Evolutionary conservation across 92 coral and sea anemone species (phyloP), one percentile per base, ranked within the genome.

Genomic region (Scolanthus callimorphus): DNA sequence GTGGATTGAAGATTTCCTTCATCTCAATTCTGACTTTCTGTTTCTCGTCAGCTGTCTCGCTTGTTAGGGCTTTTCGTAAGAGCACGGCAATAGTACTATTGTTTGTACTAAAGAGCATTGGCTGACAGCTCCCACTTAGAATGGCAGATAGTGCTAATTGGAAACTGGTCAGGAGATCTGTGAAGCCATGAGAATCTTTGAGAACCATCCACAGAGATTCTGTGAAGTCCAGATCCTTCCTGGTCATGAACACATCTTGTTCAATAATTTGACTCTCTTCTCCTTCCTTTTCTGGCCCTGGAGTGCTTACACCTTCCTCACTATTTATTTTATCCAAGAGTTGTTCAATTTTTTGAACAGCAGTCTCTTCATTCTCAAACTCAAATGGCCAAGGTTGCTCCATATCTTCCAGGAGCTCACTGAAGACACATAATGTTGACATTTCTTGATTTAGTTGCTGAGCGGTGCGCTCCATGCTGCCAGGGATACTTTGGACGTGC

Each of bases 181-280:
- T 71, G 41, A 70, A 73, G 57, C 82, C 80, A 11, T 70, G 17
- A 28, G 89, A 82, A 72, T 88, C 96, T 43, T 94, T 89, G 53
- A 94, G 56, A 19, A 88, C 62, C 20, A 94, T 69, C 99, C 99
- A 94, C 11, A 94, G 73, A 38, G 76, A 62, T 63, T 94, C 99
- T 9, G 99, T 81, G 25, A 89, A 89, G 55, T 94, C 99, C 45
- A 88, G 74, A 51, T 94, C 99, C 45, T 94, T 90, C 21, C 99
- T 71, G 11, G 53, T 64, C 20, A 53, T 29, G 49, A 83, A 74
- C 53, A 81, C 94, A 20, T 77, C 69, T 29, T 65, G 85, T 8
- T 71, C 71, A 55, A 82, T 60, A n/a, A n/a, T n/a, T 31, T 72
- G 67, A 21, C 71, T 81, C 11, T 59, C 30, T 0, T 70, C 79